Conservation (phyloP, 1,140 invertebrate species). For the Lanistes nyassanus region DNA sequence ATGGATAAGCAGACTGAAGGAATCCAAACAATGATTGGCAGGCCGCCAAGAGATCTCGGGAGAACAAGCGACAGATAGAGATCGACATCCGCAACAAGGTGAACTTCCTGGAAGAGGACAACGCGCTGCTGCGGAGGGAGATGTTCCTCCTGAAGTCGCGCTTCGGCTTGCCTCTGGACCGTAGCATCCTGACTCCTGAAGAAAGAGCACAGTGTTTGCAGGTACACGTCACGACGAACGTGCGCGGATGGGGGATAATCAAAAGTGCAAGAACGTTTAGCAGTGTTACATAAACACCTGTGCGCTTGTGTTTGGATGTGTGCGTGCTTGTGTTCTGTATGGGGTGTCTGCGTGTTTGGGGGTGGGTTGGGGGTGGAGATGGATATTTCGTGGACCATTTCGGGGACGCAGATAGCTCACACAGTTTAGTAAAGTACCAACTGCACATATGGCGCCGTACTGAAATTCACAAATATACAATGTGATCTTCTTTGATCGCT, state of each 20-base stretch:
- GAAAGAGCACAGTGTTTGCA: conserved; percentile 35
- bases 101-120: conserved; percentile 80
- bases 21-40: not conserved
- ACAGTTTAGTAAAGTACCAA: too few relatives aligned
- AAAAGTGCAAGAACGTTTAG: too few relatives aligned
- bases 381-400: too few relatives aligned
- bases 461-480: too few relatives aligned
- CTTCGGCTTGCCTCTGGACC: conserved; percentile 76
- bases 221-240: not conserved
- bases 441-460: too few relatives aligned
- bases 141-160: conserved; percentile 91
- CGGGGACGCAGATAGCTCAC: too few relatives aligned
- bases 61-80: conserved; percentile 80
- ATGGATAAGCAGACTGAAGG: not conserved
- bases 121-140: conserved; percentile 91
- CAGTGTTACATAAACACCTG: too few relatives aligned
- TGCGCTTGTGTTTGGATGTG: too few relatives aligned
- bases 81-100: conserved; percentile 65
- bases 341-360: too few relatives aligned
- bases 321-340: too few relatives aligned
- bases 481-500: too few relatives aligned
- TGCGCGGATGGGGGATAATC: not conserved
- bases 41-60: conserved; percentile 89
- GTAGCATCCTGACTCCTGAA: conserved; percentile 34
- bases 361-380: too few relatives aligned